These are phyloP conservation scores for Megaceryle maxima DNA, from an alignment of 2,113 vertebrate genomes.

Conservation along the genomic window DNA sequence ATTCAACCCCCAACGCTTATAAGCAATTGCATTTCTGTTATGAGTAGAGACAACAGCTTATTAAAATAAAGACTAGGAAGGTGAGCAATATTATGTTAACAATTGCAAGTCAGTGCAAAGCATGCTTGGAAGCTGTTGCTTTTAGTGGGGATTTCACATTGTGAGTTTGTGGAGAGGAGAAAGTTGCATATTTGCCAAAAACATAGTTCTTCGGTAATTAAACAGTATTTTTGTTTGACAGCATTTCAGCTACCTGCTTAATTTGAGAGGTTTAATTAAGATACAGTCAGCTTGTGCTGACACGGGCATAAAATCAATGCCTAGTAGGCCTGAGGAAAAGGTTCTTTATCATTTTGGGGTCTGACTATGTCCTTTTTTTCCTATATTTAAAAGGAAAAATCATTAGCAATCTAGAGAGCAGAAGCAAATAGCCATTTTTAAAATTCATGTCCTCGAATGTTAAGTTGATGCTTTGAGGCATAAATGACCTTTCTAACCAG, in stretches of 20 bases:
- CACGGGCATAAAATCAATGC: conserved; percentile 10
- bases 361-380: not conserved
- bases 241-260: conserved; percentile 7
- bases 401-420: conserved; percentile 67
- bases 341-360: not conserved
- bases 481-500: conserved; percentile 77
- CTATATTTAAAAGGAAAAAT: not conserved
- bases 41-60: not conserved
- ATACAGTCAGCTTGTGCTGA: not conserved
- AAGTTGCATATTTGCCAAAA: not conserved
- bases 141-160: not conserved
- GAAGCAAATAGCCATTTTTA: conserved; percentile 73
- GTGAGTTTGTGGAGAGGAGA: not conserved
- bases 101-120: not conserved
- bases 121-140: not conserved
- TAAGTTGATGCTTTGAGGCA: conserved; percentile 79
- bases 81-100: not conserved
- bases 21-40: not conserved
- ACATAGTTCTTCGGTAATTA: not conserved
- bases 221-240: not conserved
- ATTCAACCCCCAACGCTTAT: not conserved
- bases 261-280: conserved; percentile 54
- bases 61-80: not conserved
- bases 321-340: conserved; percentile 38
- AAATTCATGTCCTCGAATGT: conserved; percentile 78